Conservation (phyloP, 2,113 vertebrate genomes). For the Cebidichthys violaceus region DNA sequence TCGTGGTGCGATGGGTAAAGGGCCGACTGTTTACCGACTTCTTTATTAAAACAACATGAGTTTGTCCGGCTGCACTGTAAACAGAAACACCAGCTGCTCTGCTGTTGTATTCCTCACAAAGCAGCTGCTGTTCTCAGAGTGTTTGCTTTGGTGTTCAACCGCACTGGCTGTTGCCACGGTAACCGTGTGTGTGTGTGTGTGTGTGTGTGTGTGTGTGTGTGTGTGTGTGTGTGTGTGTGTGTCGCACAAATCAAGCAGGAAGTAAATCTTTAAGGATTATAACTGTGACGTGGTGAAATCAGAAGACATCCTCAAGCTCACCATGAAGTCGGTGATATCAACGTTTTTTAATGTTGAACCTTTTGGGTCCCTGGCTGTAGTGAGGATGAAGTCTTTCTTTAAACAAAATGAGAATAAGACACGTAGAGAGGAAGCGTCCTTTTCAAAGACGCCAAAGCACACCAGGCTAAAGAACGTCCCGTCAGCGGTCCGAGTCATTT, state of each 20-base stretch:
- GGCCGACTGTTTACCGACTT: background rate
- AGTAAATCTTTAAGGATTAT: background rate
- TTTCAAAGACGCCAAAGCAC: too few species aligned
- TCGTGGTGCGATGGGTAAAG: background rate
- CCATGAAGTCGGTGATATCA: background rate
- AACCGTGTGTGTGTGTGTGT: background rate
- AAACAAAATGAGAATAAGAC: too few species aligned
- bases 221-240: fast-evolving
- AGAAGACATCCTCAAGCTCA: background rate
- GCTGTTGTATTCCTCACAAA: background rate
- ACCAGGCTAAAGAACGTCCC: too few species aligned
- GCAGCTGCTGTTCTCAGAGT: background rate
- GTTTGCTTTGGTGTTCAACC: slow-evolving; percentile 3
- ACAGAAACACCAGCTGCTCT: slow-evolving; percentile 6
- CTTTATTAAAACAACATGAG: background rate
- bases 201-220: background rate
- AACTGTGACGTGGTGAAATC: background rate
- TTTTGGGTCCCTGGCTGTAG: too few species aligned
- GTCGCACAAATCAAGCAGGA: background rate
- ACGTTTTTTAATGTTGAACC: background rate
- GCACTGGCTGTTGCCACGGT: background rate
- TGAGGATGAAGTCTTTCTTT: background rate
- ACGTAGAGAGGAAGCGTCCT: too few species aligned
- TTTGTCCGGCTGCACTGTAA: background rate
- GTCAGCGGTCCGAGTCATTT: too few species aligned